Evolutionary conservation across 2,888 invertebrate genomes (phyloP).

Genomic region (Tinea pellionella): DNA sequence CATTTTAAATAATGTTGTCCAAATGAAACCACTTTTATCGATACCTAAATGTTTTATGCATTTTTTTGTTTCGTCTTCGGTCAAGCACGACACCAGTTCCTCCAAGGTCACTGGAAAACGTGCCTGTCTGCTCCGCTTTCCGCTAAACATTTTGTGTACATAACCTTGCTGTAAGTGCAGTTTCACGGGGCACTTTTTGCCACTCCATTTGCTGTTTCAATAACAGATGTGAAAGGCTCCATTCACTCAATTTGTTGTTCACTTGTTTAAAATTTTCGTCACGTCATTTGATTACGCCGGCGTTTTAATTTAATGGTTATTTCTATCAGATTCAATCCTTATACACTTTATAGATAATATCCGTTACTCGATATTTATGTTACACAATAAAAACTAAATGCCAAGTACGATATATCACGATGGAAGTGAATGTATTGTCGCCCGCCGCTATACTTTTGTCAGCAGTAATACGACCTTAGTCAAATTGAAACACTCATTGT

Average conservation of each 20-base stretch:
- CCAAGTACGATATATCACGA: background rate
- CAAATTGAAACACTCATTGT: background rate
- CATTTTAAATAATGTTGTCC: too few species aligned
- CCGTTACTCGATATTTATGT: background rate
- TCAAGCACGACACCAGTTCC: constrained; percentile 12
- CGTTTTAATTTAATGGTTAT: background rate
- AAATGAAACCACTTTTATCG: too few species aligned
- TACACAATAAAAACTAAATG: background rate
- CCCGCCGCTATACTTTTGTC: background rate
- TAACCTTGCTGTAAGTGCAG: constrained; percentile 35
- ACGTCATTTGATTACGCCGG: background rate
- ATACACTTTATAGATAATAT: background rate
- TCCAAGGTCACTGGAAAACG: constrained; percentile 15
- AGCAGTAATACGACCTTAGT: background rate
- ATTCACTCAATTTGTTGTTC: background rate
- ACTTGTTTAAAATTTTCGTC: background rate
- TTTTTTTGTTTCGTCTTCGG: constrained; percentile 20
- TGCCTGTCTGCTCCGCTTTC: constrained; percentile 45
- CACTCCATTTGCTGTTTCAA: background rate
- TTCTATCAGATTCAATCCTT: background rate
- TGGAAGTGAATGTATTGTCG: background rate
- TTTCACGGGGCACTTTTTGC: constrained; percentile 25
- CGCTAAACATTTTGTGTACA: constrained; percentile 26
- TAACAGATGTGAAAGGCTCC: background rate
- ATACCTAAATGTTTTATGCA: background rate